These are phyloP conservation scores for Cottus gobio DNA, from an alignment of 2,113 vertebrate species.

Conservation along the genomic window DNA sequence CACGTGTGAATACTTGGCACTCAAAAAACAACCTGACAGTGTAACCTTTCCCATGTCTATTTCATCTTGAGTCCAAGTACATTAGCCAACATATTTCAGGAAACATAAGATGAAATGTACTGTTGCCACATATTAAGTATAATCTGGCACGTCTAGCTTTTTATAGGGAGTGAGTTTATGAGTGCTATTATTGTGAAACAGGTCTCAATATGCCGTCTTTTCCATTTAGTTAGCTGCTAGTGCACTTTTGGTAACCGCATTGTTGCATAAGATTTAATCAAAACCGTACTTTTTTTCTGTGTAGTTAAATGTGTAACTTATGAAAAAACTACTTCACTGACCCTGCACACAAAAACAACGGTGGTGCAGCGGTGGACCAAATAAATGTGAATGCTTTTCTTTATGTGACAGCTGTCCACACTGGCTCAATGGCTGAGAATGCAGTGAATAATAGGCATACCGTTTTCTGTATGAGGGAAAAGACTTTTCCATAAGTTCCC, in stretches of 20 bases:
- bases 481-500: constrained; percentile 79
- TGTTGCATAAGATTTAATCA: background rate
- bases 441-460: constrained; percentile 55
- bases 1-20: background rate
- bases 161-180: background rate
- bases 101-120: background rate
- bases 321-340: background rate
- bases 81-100: background rate
- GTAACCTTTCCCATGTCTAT: background rate
- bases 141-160: background rate
- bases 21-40: background rate
- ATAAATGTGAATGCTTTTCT: background rate
- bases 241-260: background rate
- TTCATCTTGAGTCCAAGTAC: background rate
- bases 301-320: background rate
- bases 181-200: background rate
- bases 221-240: background rate
- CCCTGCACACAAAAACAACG: background rate
- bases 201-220: background rate
- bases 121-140: background rate
- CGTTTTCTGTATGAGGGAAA: constrained; percentile 80
- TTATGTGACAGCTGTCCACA: background rate
- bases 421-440: background rate
- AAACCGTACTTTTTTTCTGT: background rate
- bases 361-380: background rate